Conservation (phyloP, 2,888 invertebrate species). For the Halocaridina rubra region DNA sequence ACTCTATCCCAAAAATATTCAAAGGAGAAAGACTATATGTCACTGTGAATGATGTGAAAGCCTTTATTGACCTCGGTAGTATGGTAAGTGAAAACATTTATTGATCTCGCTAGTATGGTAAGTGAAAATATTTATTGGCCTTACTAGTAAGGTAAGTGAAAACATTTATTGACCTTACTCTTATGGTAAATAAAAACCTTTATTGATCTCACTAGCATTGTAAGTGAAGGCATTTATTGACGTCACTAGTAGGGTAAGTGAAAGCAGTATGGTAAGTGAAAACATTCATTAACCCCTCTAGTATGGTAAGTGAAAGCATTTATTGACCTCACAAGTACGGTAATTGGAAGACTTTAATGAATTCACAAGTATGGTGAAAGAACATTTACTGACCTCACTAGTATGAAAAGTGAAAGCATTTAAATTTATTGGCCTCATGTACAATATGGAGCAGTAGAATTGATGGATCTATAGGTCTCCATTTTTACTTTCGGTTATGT, state of each 20-base stretch:
- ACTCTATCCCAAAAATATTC: constrained; percentile 91
- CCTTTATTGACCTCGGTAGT: constrained; percentile 84
- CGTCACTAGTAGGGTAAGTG: not conserved
- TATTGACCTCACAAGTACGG: not conserved
- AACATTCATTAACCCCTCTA: not conserved
- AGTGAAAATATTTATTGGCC: constrained; percentile 74
- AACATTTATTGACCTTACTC: constrained; percentile 86
- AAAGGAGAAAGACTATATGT: constrained; percentile 89
- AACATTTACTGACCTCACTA: too few species aligned
- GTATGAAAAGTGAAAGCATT: too few species aligned
- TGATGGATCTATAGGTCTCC: too few species aligned
- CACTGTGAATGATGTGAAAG: constrained; percentile 84
- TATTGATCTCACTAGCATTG: not conserved
- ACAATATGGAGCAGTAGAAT: too few species aligned
- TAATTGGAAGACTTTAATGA: not conserved
- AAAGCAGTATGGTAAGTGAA: not conserved
- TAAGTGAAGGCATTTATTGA: not conserved
- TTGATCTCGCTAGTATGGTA: constrained; percentile 81
- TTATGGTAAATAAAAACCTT: constrained; percentile 70
- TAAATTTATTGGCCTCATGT: too few species aligned
- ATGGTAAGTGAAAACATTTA: constrained; percentile 70
- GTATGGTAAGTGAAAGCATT: not conserved
- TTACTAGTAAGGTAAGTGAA: constrained; percentile 83
- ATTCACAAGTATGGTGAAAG: not conserved
- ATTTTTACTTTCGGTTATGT: too few species aligned